Evolutionary conservation across 2,113 vertebrate species (phyloP).

Genomic region (Amblyopsis rosae): DNA sequence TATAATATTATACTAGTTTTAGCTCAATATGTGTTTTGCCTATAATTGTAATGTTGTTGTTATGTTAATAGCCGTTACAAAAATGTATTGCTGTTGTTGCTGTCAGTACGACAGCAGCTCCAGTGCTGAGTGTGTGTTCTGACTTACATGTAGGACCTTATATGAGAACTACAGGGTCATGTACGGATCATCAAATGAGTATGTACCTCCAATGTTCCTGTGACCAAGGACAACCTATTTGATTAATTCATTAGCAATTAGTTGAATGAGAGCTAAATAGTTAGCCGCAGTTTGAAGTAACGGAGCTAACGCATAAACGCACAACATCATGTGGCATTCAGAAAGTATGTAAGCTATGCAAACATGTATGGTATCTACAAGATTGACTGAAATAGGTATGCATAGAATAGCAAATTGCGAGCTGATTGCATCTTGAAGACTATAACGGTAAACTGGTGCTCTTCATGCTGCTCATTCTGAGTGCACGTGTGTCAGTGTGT

Average conservation of each 20-base stretch:
- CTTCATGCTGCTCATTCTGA: not conserved
- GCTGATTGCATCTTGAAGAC: slow-evolving; percentile 55
- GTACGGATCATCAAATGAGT: slow-evolving; percentile 11
- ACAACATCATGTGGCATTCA: not conserved
- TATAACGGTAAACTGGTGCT: slow-evolving; percentile 57
- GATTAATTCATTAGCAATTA: slow-evolving; percentile 32
- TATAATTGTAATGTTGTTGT: too few relatives aligned
- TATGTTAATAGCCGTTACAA: too few relatives aligned
- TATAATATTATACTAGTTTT: too few relatives aligned
- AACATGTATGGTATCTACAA: slow-evolving; percentile 22
- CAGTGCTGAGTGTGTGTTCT: too few relatives aligned
- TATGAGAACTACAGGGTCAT: not conserved
- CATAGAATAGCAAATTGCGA: slow-evolving; percentile 41
- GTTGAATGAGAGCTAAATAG: slow-evolving; percentile 24
- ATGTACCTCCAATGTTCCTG: slow-evolving; percentile 5
- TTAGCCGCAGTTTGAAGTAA: not conserved
- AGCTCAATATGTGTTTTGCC: too few relatives aligned
- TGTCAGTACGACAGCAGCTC: not conserved
- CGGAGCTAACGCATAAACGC: slow-evolving; percentile 17
- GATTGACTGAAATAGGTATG: not conserved
- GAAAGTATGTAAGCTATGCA: not conserved
- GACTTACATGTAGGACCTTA: not conserved
- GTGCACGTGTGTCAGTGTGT: slow-evolving; percentile 5
- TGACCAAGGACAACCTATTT: slow-evolving; percentile 1
- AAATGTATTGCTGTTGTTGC: not conserved